Percentiles rank a stretch among this genome's conserved stretches.
Conservation (phyloP, 2,113 vertebrate species). For the Rhineura floridana region DNA sequence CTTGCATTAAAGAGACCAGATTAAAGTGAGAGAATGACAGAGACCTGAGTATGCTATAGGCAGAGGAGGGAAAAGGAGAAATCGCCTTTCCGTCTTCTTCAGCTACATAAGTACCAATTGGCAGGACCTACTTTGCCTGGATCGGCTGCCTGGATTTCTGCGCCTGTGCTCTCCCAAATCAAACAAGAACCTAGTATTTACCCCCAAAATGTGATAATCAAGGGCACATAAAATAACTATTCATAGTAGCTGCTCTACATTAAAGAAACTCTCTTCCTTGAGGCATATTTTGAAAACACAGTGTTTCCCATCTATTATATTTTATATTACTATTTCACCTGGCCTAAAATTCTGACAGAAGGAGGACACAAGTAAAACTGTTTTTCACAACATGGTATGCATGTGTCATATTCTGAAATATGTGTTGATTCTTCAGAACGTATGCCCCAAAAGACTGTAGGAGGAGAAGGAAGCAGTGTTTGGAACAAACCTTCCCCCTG, state of each 20-base stretch:
- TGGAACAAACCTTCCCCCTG: background rate
- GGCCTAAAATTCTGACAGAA: background rate
- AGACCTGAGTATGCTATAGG: background rate
- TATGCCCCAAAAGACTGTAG: conserved; percentile 7
- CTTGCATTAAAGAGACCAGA: background rate
- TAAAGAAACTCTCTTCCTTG: background rate
- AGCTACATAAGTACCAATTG: background rate
- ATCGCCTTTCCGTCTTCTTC: background rate
- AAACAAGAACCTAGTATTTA: background rate
- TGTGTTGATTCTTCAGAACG: conserved; percentile 28
- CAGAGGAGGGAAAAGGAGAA: background rate
- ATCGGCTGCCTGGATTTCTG: background rate
- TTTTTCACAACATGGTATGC: background rate
- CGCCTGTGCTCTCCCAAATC: background rate
- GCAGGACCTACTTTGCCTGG: too few species aligned
- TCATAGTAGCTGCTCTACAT: background rate
- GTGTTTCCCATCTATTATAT: background rate
- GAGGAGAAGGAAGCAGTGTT: background rate
- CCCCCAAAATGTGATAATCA: background rate
- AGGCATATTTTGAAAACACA: background rate
- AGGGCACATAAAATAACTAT: background rate
- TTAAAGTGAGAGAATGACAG: background rate
- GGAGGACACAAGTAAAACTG: background rate
- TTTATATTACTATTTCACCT: background rate
- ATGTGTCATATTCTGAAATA: background rate